These are phyloP conservation scores for Thyatira batis DNA, from an alignment of 2,888 invertebrate species.

Conservation along the genomic window DNA sequence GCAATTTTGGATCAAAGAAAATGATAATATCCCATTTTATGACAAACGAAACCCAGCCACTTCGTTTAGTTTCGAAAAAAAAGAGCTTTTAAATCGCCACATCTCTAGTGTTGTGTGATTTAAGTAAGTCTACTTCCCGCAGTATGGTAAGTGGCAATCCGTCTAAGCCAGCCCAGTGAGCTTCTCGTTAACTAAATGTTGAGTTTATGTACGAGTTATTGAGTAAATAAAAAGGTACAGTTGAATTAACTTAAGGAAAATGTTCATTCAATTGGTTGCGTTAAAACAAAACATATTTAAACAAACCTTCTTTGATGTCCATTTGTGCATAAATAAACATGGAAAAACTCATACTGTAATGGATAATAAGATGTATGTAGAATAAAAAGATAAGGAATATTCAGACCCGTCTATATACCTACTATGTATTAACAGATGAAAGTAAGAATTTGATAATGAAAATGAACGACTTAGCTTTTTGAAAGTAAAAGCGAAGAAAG, in stretches of 20 bases:
- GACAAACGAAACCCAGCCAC: no score
- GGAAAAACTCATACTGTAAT: no score
- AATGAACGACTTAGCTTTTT: background rate
- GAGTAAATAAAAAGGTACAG: background rate
- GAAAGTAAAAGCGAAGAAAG: background rate
- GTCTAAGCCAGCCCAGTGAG: conserved; percentile 22
- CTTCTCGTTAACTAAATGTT: conserved; percentile 1
- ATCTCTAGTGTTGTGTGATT: background rate
- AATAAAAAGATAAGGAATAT: no score
- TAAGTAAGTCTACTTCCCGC: conserved; percentile 22
- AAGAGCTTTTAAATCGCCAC: no score
- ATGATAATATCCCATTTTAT: no score
- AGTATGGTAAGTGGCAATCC: conserved; percentile 29
- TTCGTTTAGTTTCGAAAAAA: no score
- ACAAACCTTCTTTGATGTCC: no score
- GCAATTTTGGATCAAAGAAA: no score
- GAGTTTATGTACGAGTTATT: conserved; percentile 3
- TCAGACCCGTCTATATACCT: no score
- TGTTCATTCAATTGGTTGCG: background rate
- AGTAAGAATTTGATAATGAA: background rate
- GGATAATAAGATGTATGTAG: no score
- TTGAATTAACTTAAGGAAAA: background rate
- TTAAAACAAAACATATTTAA: background rate
- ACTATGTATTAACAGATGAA: background rate
- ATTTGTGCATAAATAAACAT: no score